phyloP scores from a whole-genome alignment of 2,113 vertebrate genomes.

The Furnarius figulus region DNA sequence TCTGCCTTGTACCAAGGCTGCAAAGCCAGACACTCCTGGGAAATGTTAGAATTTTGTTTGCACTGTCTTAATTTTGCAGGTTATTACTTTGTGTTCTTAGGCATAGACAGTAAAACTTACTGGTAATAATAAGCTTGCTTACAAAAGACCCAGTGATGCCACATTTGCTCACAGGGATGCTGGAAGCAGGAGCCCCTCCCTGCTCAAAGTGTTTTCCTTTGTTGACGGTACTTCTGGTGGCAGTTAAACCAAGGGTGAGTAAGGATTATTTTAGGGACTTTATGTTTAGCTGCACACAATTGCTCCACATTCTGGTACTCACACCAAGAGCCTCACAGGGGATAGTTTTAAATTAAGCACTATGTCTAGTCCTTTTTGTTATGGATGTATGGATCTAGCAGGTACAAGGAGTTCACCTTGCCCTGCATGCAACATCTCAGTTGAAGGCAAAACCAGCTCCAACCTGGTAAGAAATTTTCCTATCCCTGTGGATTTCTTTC shows the following conservation, averaged over 20 bases:
- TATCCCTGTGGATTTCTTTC: neutral
- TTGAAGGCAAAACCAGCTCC: neutral
- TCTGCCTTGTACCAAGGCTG: neutral
- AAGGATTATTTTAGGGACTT: neutral
- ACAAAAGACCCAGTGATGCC: neutral
- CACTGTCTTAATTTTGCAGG: neutral
- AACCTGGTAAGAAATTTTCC: neutral
- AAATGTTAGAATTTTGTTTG: neutral
- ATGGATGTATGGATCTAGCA: neutral
- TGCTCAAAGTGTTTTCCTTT: neutral
- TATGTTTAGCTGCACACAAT: neutral
- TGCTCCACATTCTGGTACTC: neutral
- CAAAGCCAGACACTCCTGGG: constrained; percentile 17
- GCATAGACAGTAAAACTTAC: neutral
- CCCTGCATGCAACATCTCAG: neutral
- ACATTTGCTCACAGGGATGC: neutral
- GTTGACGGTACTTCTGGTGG: neutral
- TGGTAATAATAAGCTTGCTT: neutral
- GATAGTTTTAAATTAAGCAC: neutral
- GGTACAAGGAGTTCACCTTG: neutral
- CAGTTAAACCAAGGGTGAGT: neutral
- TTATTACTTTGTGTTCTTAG: neutral
- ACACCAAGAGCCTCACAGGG: neutral
- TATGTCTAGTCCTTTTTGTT: neutral
- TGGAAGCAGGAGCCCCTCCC: neutral